Evolutionary conservation across 2,797 vertebrate genomes (phyloP).

Genomic region (Cynodonichthys magdalenae): DNA sequence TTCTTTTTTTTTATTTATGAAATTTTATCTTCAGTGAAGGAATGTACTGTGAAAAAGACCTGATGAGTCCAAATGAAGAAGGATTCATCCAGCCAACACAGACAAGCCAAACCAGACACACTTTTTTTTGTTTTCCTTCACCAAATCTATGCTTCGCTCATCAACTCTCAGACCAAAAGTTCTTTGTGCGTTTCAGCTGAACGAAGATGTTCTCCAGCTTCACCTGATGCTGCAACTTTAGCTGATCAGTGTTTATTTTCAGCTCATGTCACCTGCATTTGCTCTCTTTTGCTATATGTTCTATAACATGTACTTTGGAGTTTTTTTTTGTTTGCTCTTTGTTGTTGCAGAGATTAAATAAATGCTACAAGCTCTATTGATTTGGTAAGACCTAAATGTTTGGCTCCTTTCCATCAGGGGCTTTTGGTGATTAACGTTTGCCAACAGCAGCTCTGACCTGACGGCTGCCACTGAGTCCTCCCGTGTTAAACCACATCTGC

Average conservation of each 20-base stretch:
- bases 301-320: neutral
- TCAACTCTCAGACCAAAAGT: conserved; percentile 2
- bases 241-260: conserved; percentile 25
- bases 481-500: neutral
- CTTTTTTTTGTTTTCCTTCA: conserved; percentile 34
- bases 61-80: conserved; percentile 32
- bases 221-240: conserved; percentile 19
- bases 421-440: conserved; percentile 14
- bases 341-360: neutral
- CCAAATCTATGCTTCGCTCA: conserved; percentile 46
- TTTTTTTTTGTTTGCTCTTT: neutral
- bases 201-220: conserved; percentile 10
- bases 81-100: conserved; percentile 47
- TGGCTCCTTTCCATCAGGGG: neutral
- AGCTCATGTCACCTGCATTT: conserved; percentile 4
- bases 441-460: conserved; percentile 38
- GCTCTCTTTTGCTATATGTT: conserved; percentile 2
- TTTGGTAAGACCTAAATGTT: neutral
- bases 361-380: neutral
- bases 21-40: conserved; percentile 69
- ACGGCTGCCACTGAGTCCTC: neutral
- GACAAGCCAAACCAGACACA: conserved; percentile 55
- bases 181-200: conserved; percentile 15
- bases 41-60: conserved; percentile 71
- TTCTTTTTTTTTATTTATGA: conserved; percentile 85